Conservation (phyloP, 2,888 invertebrate genomes). For the Adineta ricciae region DNA sequence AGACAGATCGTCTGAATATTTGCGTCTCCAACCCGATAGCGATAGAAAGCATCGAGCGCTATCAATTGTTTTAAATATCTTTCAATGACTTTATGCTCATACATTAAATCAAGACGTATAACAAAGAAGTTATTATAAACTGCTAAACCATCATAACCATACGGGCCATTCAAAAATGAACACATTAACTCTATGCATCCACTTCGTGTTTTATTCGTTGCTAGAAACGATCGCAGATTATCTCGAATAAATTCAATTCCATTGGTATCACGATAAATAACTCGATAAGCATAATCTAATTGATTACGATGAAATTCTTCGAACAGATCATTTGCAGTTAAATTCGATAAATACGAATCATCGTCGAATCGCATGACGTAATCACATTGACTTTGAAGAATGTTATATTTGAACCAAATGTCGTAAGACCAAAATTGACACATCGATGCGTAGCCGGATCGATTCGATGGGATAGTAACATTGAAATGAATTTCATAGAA, state of each 20-base stretch:
- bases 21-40: neutral
- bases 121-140: slow-evolving; percentile 15
- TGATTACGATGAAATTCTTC: neutral
- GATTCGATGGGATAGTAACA: neutral
- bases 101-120: neutral
- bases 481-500: neutral
- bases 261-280: neutral
- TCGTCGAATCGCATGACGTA: slow-evolving; percentile 2
- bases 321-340: neutral
- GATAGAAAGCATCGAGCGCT: neutral
- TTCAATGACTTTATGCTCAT: neutral
- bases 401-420: neutral
- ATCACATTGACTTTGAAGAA: neutral
- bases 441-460: neutral
- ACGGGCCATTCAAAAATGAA: neutral
- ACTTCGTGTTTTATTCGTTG: neutral
- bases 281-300: neutral
- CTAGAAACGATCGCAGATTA: neutral
- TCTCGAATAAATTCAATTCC: neutral
- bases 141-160: slow-evolving; percentile 1
- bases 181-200: neutral
- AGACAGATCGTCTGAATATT: slow-evolving; percentile 1
- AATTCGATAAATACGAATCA: slow-evolving; percentile 12
- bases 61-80: slow-evolving; percentile 6
- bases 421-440: slow-evolving; percentile 17